phyloP scores from a whole-genome alignment of 2,888 invertebrate genomes.

The Pediacus dermestoides region DNA sequence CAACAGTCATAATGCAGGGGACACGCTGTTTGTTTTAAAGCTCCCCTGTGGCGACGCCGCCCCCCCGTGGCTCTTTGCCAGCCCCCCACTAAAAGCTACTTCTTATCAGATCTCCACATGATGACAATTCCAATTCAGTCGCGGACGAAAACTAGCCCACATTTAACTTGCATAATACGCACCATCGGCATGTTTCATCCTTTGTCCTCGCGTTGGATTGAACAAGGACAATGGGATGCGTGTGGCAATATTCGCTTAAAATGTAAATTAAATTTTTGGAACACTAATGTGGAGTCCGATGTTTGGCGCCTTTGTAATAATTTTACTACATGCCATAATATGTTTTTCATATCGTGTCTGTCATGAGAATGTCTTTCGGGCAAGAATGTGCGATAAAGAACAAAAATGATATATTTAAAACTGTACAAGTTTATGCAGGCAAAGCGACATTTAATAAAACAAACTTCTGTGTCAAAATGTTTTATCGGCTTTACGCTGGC shows the following conservation, averaged over 20 bases:
- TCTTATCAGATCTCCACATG: constrained; percentile 51
- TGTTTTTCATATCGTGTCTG: constrained; percentile 42
- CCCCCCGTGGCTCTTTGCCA: constrained; percentile 35
- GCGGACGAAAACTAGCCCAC: constrained; percentile 28
- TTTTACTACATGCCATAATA: constrained; percentile 42
- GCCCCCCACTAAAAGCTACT: constrained; percentile 45
- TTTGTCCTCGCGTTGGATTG: not conserved
- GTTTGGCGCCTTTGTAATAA: constrained; percentile 47
- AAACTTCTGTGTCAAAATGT: constrained; percentile 24
- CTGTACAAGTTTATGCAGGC: constrained; percentile 33
- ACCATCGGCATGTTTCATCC: constrained; percentile 12
- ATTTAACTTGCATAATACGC: constrained; percentile 12
- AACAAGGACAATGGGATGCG: constrained; percentile 11
- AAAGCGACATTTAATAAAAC: constrained; percentile 26
- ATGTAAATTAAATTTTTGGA: constrained; percentile 35
- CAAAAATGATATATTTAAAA: constrained; percentile 45
- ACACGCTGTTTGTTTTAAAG: constrained; percentile 50
- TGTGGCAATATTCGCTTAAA: constrained; percentile 9
- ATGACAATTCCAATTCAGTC: constrained; percentile 49
- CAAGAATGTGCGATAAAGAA: constrained; percentile 44
- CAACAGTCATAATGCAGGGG: constrained; percentile 43
- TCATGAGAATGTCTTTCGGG: constrained; percentile 38
- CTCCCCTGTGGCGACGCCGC: constrained; percentile 38
- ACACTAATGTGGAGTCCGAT: constrained; percentile 39
- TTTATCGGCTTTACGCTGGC: constrained; percentile 24